Evolutionary conservation across 2,797 vertebrate genomes (phyloP).

Genomic region (Phrynocephalus guinanensis): DNA sequence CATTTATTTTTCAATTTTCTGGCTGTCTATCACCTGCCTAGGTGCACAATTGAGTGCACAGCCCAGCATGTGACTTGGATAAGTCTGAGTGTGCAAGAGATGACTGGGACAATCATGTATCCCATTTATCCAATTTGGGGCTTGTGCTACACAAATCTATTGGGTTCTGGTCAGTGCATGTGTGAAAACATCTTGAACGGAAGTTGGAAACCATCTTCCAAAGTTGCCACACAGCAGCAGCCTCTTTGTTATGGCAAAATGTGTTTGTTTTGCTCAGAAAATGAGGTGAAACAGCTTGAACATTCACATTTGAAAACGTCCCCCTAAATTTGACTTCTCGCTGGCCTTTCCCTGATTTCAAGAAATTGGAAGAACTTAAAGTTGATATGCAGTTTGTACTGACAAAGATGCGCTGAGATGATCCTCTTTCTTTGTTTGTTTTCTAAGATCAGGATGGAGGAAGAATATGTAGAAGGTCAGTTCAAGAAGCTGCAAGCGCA

Average conservation of each 20-base stretch:
- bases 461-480: constrained; percentile 83
- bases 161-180: too few relatives aligned
- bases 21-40: too few relatives aligned
- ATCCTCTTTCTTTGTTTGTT: neutral
- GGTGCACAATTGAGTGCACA: too few relatives aligned
- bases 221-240: too few relatives aligned
- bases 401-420: neutral
- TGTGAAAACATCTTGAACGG: neutral
- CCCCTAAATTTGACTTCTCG: neutral
- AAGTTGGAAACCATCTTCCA: neutral
- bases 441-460: constrained; percentile 72
- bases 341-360: neutral
- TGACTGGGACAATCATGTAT: too few relatives aligned
- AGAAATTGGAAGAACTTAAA: constrained; percentile 21
- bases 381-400: constrained; percentile 24
- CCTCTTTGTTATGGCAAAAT: neutral
- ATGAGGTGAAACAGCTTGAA: constrained; percentile 1
- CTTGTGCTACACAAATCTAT: too few relatives aligned
- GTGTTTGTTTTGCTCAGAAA: neutral
- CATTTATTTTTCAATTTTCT: too few relatives aligned
- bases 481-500: constrained; percentile 88
- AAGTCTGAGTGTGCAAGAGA: too few relatives aligned
- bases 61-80: too few relatives aligned
- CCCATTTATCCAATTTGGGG: too few relatives aligned
- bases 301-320: neutral